Evolutionary conservation across 1,140 invertebrate genomes (phyloP), one percentile per base, ranked within the genome.

Genomic region (Drosophila bipectinata): DNA sequence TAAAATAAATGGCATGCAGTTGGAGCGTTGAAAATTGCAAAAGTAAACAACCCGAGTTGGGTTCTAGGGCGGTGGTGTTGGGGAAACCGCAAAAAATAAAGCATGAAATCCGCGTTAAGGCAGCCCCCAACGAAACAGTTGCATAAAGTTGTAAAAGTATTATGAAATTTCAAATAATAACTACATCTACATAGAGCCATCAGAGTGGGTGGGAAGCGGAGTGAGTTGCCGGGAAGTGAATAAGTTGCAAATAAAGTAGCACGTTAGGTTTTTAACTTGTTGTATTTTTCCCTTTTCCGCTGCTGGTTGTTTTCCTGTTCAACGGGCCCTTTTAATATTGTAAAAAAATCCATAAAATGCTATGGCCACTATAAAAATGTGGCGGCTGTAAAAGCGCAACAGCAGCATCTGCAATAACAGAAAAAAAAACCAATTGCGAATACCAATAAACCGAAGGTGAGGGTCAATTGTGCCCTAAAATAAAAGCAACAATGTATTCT

Each of bases 81-180:
- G 41, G 53, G 28, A 14, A 57, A 59, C 37, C 60, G 44, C 63
- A 55, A 62, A 79, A 79, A 62, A 79, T 75, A 83, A 72, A 77
- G 81, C 74, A 80, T 80, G 68, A 85, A 84, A 77, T 85, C 77
- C 77, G 81, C 81, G 81, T 84, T 85, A 85, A 81, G 77, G 73
- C 76, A 63, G 53, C 56, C 21, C 37, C 77, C 74, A 56, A 63
- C 82, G 32, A 60, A 87, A 66, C 83, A 88, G 76, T 87, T 88
- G 83, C 83, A 87, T 88, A 79, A 88, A 87, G 83, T 87, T 87
- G 76, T 88, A 88, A 87, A 87, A 87, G 83, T 88, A 87, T 87
- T 87, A 87, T 87, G 79, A 87, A 87, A 87, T 83, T 87, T 83
- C 60, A 87, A 87, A 88, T 87, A 83, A 87, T 88, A 87, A 88